Conservation (phyloP, 2,797 vertebrate species). For the Ibycter americanus region DNA sequence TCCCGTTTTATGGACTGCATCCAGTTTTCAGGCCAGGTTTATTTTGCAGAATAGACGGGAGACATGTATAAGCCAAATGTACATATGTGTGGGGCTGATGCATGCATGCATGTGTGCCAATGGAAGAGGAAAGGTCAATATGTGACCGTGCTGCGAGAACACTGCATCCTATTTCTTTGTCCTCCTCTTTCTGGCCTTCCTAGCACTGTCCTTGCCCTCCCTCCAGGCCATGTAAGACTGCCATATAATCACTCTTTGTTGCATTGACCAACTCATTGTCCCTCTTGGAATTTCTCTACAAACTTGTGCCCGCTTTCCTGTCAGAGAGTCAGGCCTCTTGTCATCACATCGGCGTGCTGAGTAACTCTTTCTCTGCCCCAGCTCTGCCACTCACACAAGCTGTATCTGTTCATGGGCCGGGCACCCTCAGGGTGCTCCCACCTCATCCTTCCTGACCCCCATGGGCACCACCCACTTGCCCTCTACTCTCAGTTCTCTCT, state of each 20-base stretch:
- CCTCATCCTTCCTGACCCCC: not conserved
- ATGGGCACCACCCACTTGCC: not conserved
- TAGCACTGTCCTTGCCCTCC: not conserved
- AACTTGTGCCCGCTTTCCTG: not conserved
- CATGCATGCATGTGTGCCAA: rapidly evolving
- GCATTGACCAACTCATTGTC: not conserved
- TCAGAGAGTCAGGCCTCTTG: not conserved
- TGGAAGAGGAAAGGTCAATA: not conserved
- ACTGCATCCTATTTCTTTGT: not conserved
- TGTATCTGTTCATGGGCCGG: too few relatives aligned
- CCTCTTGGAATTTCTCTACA: not conserved
- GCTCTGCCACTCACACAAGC: not conserved
- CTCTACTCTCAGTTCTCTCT: not conserved
- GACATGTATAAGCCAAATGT: not conserved
- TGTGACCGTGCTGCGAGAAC: not conserved
- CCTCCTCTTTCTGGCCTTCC: not conserved
- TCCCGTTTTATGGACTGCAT: not conserved
- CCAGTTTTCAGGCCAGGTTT: not conserved
- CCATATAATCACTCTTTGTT: not conserved
- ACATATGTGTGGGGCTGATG: not conserved
- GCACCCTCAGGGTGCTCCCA: not conserved
- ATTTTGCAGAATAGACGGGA: not conserved
- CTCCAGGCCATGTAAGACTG: not conserved
- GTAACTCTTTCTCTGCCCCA: not conserved
- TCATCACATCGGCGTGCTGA: not conserved